Evolutionary conservation across 53 echinoderm and acorn worm genomes (phyloP).

Genomic region (Astropecten irregularis): DNA sequence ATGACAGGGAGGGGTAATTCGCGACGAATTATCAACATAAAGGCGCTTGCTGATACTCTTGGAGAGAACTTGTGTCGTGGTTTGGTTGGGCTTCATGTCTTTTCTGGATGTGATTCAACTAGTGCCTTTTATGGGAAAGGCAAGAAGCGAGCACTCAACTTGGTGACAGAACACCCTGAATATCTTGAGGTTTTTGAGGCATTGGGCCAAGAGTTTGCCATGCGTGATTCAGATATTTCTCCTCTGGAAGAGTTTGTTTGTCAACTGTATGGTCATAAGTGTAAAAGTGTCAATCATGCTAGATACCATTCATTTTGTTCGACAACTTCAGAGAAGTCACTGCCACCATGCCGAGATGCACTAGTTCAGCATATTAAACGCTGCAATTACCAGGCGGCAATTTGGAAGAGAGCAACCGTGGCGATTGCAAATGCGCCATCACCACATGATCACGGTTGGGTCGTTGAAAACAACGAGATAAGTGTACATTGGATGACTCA

Average conservation of each 20-base stretch:
- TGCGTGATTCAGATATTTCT: background rate
- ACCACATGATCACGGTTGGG: background rate
- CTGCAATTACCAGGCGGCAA: constrained; percentile 11
- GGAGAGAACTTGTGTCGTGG: background rate
- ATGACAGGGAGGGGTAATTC: constrained; percentile 20
- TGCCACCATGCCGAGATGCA: background rate
- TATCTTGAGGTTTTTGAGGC: background rate
- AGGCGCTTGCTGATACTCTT: background rate
- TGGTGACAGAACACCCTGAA: background rate
- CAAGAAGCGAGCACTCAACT: background rate
- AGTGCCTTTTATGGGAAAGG: constrained; percentile 38
- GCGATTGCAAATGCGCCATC: background rate
- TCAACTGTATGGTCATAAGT: background rate
- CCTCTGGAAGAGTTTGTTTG: too few species aligned
- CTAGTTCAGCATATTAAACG: background rate
- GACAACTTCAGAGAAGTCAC: background rate
- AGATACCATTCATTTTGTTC: background rate
- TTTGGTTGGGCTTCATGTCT: constrained; percentile 6
- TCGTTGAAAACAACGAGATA: background rate
- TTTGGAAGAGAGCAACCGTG: background rate
- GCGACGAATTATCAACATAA: constrained; percentile 16
- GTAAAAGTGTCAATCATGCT: background rate
- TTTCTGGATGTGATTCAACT: too few species aligned
- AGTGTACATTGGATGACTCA: background rate
- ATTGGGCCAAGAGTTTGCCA: background rate